Evolutionary conservation across 2,888 invertebrate genomes (phyloP), one percentile per base, ranked within the genome.

Genomic region (Augiades crinisus): DNA sequence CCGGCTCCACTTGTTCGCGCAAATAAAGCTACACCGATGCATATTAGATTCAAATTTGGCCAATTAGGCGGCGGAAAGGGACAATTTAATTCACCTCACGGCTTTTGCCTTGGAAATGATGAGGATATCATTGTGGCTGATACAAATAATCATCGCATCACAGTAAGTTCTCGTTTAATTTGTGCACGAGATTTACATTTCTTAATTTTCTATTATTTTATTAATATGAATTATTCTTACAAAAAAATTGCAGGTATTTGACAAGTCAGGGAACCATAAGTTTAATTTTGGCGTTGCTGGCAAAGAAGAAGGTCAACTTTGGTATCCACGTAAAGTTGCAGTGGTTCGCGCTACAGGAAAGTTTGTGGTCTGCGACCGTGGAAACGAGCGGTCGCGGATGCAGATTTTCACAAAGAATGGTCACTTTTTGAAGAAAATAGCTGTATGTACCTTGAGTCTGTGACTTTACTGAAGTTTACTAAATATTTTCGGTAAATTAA

Each of bases 111-210:
- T 58, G 98, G 98, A 24, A 92, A 95, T 46, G 98, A 98, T 70
- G 98, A 98, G 78, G 98, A 98, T 72, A 98, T 99, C 62, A 96
- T 98, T 67, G 98, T 98, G 14, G 98, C 98, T 33, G 97, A 98
- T 78, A 98, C 98, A 3, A 98, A 98, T 78, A 98, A 98, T 80
- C 98, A 99, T 89, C 94, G 98, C 58, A 96, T 99, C 71, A 96
- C 97, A 87, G 95, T 95, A 74, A 59, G 64, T 63, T 44, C n/a
- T 43, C 30, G 7, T 22, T 21, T 30, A 3, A 22, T 22, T 22
- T 5, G 7, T 54, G n/a, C 8, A 4, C n/a, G n/a, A n/a, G n/a
- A n/a, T n/a, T n/a, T n/a, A 34, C 8, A 14, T 17, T 0, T 37
- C 5, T 43, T 14, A 5, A 17, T 37, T 33, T 14, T 17, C 3